phyloP scores from a whole-genome alignment of 2,888 invertebrate species.

The Caenorhabditis panamensis region DNA sequence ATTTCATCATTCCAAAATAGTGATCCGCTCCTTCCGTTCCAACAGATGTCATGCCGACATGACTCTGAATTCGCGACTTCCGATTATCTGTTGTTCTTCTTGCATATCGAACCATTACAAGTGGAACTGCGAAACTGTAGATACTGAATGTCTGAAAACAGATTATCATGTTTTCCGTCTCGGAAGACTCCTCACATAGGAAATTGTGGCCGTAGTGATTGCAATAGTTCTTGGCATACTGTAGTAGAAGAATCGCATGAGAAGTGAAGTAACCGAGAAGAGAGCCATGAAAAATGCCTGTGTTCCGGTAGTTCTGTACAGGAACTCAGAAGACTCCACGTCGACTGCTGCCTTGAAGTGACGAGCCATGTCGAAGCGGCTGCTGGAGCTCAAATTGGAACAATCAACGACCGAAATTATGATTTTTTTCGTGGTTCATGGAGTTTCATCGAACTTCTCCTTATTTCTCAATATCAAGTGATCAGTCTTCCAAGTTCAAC shows the following conservation, averaged over 20 bases:
- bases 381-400: constrained; percentile 43
- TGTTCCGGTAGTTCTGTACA: constrained; percentile 21
- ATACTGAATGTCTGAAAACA: constrained; percentile 61
- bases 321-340: constrained; percentile 49
- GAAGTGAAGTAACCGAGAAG: constrained; percentile 24
- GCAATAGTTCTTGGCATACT: constrained; percentile 18
- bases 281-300: constrained; percentile 44
- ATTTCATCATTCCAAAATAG: constrained; percentile 57
- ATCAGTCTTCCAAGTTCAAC: too few relatives aligned
- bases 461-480: too few relatives aligned
- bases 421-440: too few relatives aligned
- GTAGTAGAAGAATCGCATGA: constrained; percentile 40
- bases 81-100: not conserved
- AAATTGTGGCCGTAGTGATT: constrained; percentile 32
- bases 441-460: too few relatives aligned
- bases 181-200: constrained; percentile 20
- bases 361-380: constrained; percentile 41
- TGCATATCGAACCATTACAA: constrained; percentile 37
- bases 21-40: constrained; percentile 55
- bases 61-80: constrained; percentile 34
- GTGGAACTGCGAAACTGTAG: constrained; percentile 43
- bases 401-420: too few relatives aligned
- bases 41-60: constrained; percentile 53
- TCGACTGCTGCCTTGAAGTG: constrained; percentile 54
- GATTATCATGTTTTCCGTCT: too few relatives aligned